Evolutionary conservation across 1,140 invertebrate species (phyloP).

Genomic region (Pectinophora gossypiella): DNA sequence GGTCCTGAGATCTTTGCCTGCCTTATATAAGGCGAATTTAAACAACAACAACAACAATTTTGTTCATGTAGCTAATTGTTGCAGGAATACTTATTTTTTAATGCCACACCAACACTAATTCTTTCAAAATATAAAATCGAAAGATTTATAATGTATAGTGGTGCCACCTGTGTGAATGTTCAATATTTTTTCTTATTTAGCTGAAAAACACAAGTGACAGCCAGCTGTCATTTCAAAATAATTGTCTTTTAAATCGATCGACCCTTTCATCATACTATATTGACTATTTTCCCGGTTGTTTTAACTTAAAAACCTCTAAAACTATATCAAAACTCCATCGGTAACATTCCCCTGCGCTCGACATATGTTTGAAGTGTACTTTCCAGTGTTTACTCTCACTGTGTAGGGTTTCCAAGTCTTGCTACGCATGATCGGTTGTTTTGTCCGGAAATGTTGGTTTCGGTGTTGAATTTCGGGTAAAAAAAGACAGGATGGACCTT

Average conservation of each 20-base stretch:
- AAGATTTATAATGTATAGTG: not conserved
- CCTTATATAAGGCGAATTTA: too few relatives aligned
- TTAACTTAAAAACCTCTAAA: too few relatives aligned
- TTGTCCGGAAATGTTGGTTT: conserved; percentile 38
- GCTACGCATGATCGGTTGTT: conserved; percentile 49
- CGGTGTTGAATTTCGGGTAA: conserved; percentile 23
- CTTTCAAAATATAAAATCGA: not conserved
- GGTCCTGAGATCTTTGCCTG: too few relatives aligned
- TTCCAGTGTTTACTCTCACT: too few relatives aligned
- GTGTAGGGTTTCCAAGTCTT: conserved; percentile 7
- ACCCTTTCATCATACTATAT: not conserved
- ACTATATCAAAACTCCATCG: too few relatives aligned
- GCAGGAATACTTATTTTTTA: not conserved
- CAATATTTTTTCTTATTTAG: not conserved
- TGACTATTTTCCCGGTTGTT: not conserved
- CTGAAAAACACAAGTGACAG: not conserved
- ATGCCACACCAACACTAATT: not conserved
- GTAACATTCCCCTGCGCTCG: too few relatives aligned
- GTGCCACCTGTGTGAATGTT: not conserved
- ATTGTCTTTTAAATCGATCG: not conserved
- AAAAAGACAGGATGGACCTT: conserved; percentile 72
- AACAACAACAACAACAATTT: too few relatives aligned
- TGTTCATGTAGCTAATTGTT: not conserved
- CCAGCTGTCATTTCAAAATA: not conserved
- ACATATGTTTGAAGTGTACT: too few relatives aligned